Base-by-base conservation (phyloP, 37 sponge, comb jelly and placozoan genomes). In the Beroe ovata region DNA sequence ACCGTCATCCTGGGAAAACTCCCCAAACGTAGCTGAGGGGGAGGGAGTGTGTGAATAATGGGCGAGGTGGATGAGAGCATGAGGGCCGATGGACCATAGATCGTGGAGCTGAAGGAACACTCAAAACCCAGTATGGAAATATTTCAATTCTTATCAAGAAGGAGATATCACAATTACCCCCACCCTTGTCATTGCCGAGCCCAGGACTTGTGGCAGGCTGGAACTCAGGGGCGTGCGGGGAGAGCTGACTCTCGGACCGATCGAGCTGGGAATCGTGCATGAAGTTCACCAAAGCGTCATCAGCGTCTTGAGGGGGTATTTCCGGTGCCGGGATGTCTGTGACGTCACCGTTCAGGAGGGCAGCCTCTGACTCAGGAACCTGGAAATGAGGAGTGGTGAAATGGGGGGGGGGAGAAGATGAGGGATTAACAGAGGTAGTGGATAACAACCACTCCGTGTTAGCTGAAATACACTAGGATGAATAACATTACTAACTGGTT, bases 251-350 rank as follows among this genome's bases (percentile, higher is more conserved):
- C 84, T 77, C 84, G 16, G 84, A 77, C 28, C 84, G 3, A 29
- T 77, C 84, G n/a, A 77, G 54, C 84, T 77, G 84, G 28, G 54
- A 42, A 25, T 77, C 84, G 84, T 77, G 84, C 84, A 77, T 77
- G 84, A 77, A 77, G 84, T 77, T 77, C 28, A 77, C 84, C n/a
- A 77, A 25, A 2, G 36, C 84, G 33, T 77, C 84, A 38, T 42
- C 84, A 16, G 6, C 11, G 26, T 42, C 11, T 1, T 22, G 20
- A 3, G 42, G 54, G 18, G 19, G 36, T 16, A 11, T 11, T 6
- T 6, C 11, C 11, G 54, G 54, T 16, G 54, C 54, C 11, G 54
- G 11, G 54, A 47, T 47, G 14, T 77, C 54, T 6, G 54, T 16
- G 54, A 47, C 11, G 14, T 77, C 84, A 3, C 84, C 84, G 47